These are phyloP conservation scores for Heteractis magnifica DNA, from an alignment of 92 coral and sea anemone genomes.

Conservation along the genomic window DNA sequence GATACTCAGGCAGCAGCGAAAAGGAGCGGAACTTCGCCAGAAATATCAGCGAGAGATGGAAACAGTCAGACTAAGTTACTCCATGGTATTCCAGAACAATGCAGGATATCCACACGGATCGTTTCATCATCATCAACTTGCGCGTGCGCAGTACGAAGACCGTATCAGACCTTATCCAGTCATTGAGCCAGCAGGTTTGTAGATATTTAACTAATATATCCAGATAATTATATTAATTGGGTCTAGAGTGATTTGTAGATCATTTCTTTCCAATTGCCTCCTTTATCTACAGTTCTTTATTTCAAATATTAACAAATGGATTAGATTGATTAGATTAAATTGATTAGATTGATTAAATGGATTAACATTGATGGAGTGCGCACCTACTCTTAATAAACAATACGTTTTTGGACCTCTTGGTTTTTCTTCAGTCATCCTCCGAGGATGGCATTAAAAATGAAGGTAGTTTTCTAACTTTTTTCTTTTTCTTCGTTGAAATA, in stretches of 20 bases:
- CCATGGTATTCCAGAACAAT: constrained; percentile 78
- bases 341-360: too few relatives aligned
- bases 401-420: background rate
- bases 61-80: constrained; percentile 72
- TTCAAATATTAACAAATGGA: too few relatives aligned
- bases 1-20: constrained; percentile 90
- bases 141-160: constrained; percentile 30
- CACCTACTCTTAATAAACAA: too few relatives aligned
- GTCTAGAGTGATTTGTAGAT: too few relatives aligned
- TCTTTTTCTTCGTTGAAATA: background rate
- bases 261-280: too few relatives aligned
- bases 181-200: constrained; percentile 26
- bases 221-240: background rate
- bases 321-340: too few relatives aligned
- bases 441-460: too few relatives aligned
- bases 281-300: too few relatives aligned
- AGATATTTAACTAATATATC: background rate
- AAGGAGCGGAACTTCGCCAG: constrained; percentile 84
- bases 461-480: background rate
- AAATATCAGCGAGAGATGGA: constrained; percentile 81
- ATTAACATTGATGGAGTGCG: too few relatives aligned
- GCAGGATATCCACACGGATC: constrained; percentile 35
- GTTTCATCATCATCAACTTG: constrained; percentile 17
- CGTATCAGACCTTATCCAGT: constrained; percentile 15
- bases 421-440: background rate